Evolutionary conservation across 2,888 invertebrate species (phyloP), one percentile per base, ranked within the genome.

Genomic region (Dermolepida albohirtum): DNA sequence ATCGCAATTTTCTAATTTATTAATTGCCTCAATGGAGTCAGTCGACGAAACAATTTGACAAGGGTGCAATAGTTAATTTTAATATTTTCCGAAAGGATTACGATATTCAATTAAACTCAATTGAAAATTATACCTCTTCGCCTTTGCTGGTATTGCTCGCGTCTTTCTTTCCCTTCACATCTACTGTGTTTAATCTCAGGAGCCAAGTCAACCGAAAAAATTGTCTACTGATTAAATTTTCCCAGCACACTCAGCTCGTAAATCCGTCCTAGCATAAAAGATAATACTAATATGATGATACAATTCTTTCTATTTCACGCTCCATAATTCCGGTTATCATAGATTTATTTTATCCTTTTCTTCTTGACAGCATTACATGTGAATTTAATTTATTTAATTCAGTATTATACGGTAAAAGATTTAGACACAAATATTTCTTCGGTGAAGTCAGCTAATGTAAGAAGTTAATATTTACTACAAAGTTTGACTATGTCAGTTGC

Each of bases 101-200:
- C 54, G 40, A 54, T 54, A 54, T 54, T 54, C 54, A 54, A 54
- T 54, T 54, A 54, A 54, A 54, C 54, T 54, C 54, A 54, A 54
- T 54, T 54, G 40, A 16, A 16, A 17, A 39, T 40, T 17, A 17
- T 39, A 54, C 14, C 16, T 17, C 51, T 8, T 29, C 34, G 51
- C 34, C 34, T 14, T 39, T 8, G 1, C 22, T 11, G 22, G 50
- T n/a, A 1, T 8, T 1, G 16, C 39, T 52, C 10, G 7, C 51
- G 7, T 52, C n/a, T 22, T 22, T 22, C 29, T 52, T 34, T 52
- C 51, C 14, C 29, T 34, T 29, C 29, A 34, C 51, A 34, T 52
- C 51, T 34, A 34, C 51, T 39, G 34, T 52, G 51, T 52, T 52
- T 52, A 52, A 52, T 52, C 51, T 52, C 51, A 29, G 54, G 11